Conservation (phyloP, 1,140 invertebrate species). For the Cotesia glomerata region DNA sequence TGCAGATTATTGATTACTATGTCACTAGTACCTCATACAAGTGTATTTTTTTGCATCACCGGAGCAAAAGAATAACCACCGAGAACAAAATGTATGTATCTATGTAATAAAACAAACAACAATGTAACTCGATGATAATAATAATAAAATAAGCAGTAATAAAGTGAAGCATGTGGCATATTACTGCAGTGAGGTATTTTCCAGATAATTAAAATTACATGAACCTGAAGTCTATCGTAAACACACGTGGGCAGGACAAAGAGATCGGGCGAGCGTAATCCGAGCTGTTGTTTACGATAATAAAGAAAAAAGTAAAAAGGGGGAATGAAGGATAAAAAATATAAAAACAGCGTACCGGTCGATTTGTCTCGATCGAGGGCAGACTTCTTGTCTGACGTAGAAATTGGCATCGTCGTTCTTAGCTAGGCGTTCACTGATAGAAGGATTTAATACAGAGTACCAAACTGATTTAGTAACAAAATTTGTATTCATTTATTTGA, state of each 20-base stretch:
- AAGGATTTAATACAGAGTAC: too few relatives aligned
- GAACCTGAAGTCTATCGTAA: neutral
- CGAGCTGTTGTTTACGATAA: conserved; percentile 6
- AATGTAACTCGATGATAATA: too few relatives aligned
- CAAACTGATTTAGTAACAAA: too few relatives aligned
- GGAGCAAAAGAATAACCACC: too few relatives aligned
- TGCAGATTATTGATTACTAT: too few relatives aligned
- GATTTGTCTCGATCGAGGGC: conserved; percentile 11
- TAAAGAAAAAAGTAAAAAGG: too few relatives aligned
- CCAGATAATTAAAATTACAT: conserved; percentile 1
- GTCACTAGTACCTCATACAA: too few relatives aligned
- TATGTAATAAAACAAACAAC: too few relatives aligned
- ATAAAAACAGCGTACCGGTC: conserved; percentile 5
- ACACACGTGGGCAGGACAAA: conserved; percentile 24
- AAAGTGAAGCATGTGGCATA: neutral
- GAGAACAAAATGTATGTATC: too few relatives aligned
- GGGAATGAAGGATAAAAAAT: conserved; percentile 2
- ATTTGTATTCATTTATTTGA: too few relatives aligned
- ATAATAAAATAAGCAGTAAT: neutral
- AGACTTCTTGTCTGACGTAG: conserved; percentile 25
- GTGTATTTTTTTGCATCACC: too few relatives aligned
- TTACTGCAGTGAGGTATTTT: neutral
- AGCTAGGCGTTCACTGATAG: neutral
- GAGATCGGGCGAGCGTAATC: conserved; percentile 22
- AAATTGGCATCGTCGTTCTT: conserved; percentile 14